Base-by-base conservation (phyloP, 2,113 vertebrate species). In the Sylvietta virens region DNA sequence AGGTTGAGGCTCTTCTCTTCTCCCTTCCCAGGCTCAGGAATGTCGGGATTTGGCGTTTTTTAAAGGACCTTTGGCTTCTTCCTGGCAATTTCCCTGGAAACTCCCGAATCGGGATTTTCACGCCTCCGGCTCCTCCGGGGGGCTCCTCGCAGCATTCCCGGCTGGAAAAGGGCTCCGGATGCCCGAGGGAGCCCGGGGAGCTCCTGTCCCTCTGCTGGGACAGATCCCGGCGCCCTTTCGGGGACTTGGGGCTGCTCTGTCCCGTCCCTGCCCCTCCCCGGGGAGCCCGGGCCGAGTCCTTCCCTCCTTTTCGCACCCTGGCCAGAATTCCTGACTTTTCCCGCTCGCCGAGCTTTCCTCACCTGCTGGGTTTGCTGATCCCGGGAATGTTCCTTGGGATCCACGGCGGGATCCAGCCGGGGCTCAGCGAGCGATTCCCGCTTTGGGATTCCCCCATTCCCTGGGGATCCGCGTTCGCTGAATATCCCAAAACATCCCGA, bases 241-340 rank as follows among this genome's bases (percentile, higher is more conserved):
- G 42, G 45, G 9, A 14, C 8, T 39, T 3, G 65, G 50, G 50
- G 57, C 26, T 13, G 47, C 47, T 51, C 42, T 20, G 22, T 13
- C 31, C 79, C 42, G 2, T 42, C 31, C 33, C 47, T 37, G 65
- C 10, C 14, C 44, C 58, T 39, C 21, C 50, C 17, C 7, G 3
- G 1, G 10, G 10, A 48, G 31, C 48, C 50, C 22, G 53, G 44
- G 31, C 67, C 39, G 1, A 0, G 13, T 11, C 54, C 35, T 6
- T n/a, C n/a, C n/a, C 50, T 20, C 45, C 24, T 2, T 51, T 57
- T 57, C 24, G 47, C 77, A 17, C 24, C 6, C 19, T 3, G 50
- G 71, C 50, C 47, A 8, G 1, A 2, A 50, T 50, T 64, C 85
- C 76, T 12, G 69, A 20, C 2, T 54, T 57, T 61, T 23, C 74